Conservation (phyloP, 1,140 invertebrate genomes). For the Drosophila sulfurigaster region DNA sequence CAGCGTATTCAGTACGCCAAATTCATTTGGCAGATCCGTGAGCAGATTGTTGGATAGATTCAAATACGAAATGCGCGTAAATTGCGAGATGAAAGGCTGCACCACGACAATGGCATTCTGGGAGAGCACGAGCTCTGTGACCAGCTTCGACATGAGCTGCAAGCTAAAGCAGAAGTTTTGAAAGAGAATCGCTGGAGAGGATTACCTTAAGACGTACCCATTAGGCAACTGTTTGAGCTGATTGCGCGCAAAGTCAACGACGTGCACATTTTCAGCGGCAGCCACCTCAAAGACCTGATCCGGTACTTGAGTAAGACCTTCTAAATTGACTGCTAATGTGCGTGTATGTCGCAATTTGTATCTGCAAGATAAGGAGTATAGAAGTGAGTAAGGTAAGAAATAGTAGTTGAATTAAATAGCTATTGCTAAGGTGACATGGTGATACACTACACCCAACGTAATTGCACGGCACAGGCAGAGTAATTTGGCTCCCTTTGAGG, state of each 20-base stretch:
- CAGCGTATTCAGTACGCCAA: conserved; percentile 88
- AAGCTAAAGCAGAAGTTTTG: conserved; percentile 32
- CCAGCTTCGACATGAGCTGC: conserved; percentile 55
- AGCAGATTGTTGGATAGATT: conserved; percentile 93
- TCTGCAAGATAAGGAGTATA: conserved; percentile 81
- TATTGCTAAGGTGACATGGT: conserved; percentile 38
- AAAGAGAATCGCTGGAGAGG: background rate
- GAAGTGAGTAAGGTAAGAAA: conserved; percentile 8
- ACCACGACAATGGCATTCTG: conserved; percentile 88
- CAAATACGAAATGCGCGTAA: conserved; percentile 88
- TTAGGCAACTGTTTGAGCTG: conserved; percentile 88
- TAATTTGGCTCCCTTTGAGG: conserved; percentile 16
- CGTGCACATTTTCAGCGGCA: conserved; percentile 89
- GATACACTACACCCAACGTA: conserved; percentile 77
- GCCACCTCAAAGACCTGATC: conserved; percentile 90
- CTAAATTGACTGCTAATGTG: conserved; percentile 88
- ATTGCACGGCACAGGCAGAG: conserved; percentile 32
- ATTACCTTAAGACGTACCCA: conserved; percentile 86
- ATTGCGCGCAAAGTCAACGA: conserved; percentile 93
- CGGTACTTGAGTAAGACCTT: conserved; percentile 89
- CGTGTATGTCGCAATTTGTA: conserved; percentile 91
- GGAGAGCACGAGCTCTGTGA: conserved; percentile 70
- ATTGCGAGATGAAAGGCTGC: conserved; percentile 89
- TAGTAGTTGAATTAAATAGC: background rate
- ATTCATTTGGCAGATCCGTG: conserved; percentile 88